A percentile compares a stretch with the other conserved stretches of the same genome.
phyloP scores from a whole-genome alignment of 1,140 invertebrate genomes.

The Orchestia grillus region DNA sequence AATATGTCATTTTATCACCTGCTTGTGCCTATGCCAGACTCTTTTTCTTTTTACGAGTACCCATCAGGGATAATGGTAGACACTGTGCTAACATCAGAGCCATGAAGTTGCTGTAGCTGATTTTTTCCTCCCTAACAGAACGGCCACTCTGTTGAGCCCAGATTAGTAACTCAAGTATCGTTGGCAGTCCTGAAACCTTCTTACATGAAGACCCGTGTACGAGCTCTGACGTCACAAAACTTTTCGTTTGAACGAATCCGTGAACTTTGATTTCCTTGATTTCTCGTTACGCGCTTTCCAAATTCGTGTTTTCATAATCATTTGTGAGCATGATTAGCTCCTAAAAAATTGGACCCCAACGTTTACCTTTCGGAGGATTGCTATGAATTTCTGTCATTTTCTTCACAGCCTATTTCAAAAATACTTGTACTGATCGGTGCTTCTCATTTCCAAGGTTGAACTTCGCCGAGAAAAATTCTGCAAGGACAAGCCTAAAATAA shows the following conservation, averaged over 20 bases:
- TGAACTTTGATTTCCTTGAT: not conserved
- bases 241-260: not conserved
- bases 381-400: not conserved
- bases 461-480: not conserved
- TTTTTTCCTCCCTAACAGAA: too few species aligned
- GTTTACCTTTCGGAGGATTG: not conserved
- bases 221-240: not conserved
- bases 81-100: too few species aligned
- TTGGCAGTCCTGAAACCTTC: too few species aligned
- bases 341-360: not conserved
- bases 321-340: not conserved
- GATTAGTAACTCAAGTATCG: too few species aligned
- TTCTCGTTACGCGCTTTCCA: not conserved
- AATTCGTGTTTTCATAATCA: not conserved
- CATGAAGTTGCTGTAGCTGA: too few species aligned
- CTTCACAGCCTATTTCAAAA: not conserved
- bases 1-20: too few species aligned
- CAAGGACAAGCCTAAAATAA: not conserved
- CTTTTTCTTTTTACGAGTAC: too few species aligned
- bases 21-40: too few species aligned
- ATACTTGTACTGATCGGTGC: not conserved
- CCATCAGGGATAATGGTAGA: too few species aligned
- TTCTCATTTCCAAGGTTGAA: not conserved
- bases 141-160: too few species aligned
- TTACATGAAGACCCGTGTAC: not conserved